phyloP scores from a whole-genome alignment of 2,797 vertebrate species.

The Trematomus bernacchii region DNA sequence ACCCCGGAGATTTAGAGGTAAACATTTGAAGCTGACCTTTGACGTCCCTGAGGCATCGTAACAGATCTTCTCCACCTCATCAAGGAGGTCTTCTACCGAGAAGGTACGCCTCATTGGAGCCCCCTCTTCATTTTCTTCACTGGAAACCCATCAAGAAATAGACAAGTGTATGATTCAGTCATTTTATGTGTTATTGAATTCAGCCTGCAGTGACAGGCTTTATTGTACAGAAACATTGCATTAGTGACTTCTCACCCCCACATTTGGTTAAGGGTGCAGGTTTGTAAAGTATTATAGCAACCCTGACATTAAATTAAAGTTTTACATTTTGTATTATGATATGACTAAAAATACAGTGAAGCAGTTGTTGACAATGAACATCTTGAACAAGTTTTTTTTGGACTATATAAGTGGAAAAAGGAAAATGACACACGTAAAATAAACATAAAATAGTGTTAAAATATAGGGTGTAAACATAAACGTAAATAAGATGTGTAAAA shows the following conservation, averaged over 20 bases:
- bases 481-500: too few species aligned
- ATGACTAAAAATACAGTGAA: too few species aligned
- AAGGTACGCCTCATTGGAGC: constrained; percentile 85
- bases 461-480: too few species aligned
- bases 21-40: constrained; percentile 75
- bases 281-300: background rate
- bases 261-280: background rate
- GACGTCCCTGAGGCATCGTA: constrained; percentile 81
- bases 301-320: too few species aligned
- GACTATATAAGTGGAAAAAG: too few species aligned
- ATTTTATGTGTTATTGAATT: constrained; percentile 8
- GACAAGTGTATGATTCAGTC: constrained; percentile 1
- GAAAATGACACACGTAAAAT: too few species aligned
- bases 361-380: too few species aligned
- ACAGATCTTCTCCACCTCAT: constrained; percentile 89
- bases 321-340: too few species aligned
- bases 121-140: constrained; percentile 75
- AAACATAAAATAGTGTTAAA: too few species aligned
- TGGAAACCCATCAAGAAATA: constrained; percentile 39
- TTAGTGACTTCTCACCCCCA: background rate
- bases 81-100: constrained; percentile 87
- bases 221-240: background rate
- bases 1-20: background rate
- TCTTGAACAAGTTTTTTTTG: too few species aligned
- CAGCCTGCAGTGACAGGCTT: constrained; percentile 1